phyloP scores from a whole-genome alignment of 2,797 vertebrate genomes.

The Falco naumanni region DNA sequence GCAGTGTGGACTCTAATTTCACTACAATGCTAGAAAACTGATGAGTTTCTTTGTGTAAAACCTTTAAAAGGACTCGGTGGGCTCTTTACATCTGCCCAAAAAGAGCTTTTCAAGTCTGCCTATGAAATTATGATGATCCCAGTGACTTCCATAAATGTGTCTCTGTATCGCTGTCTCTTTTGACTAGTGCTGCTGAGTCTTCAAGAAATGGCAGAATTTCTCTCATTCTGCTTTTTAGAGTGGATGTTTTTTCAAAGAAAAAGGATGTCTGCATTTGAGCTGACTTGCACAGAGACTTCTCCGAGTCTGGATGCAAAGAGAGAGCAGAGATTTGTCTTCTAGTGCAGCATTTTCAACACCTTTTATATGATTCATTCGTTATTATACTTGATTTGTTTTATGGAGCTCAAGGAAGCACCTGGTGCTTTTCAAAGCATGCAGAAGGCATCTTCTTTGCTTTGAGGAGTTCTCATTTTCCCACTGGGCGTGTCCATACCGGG shows the following conservation, averaged over 20 bases:
- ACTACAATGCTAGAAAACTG: conserved; percentile 34
- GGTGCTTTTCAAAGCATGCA: not conserved
- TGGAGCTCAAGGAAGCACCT: not conserved
- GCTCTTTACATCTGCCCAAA: conserved; percentile 24
- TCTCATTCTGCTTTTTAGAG: conserved; percentile 37
- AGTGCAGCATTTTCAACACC: not conserved
- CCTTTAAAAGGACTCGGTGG: conserved; percentile 61
- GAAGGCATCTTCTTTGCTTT: not conserved
- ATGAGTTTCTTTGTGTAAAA: conserved; percentile 60
- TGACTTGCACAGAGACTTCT: not conserved
- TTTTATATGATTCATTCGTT: not conserved
- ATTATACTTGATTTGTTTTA: not conserved
- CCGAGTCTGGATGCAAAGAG: not conserved
- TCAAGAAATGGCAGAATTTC: conserved; percentile 46
- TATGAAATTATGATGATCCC: conserved; percentile 53
- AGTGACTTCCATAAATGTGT: conserved; percentile 53
- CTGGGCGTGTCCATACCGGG: not conserved
- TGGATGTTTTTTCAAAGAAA: not conserved
- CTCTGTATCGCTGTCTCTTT: conserved; percentile 7
- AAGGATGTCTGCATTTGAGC: not conserved
- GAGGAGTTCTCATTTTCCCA: not conserved
- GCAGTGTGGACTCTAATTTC: conserved; percentile 41
- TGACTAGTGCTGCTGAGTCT: conserved; percentile 21
- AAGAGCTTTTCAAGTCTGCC: conserved; percentile 53
- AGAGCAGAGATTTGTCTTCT: conserved; percentile 53